Base-by-base conservation (phyloP, 2,797 vertebrate genomes). In the Peromyscus eremicus region DNA sequence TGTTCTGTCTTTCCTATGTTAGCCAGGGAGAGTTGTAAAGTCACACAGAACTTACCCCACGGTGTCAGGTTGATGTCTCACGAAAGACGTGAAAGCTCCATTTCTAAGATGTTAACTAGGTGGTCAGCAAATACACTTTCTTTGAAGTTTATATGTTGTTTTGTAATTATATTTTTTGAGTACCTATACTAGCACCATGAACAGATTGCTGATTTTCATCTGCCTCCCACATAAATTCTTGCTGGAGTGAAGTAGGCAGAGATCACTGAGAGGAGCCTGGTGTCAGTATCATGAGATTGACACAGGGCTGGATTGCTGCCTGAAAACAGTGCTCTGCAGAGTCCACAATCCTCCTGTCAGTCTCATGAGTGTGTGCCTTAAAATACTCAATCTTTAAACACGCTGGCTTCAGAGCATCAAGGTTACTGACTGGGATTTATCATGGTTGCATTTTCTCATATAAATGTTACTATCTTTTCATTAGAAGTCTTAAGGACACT, bases 281-380 rank as follows among this genome's bases (percentile, higher is more conserved):
- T 71, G 34, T 79, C 46, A n/a, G 21, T 52, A 34, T 14, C 82
- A 91, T 25, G 6, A 34, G 89, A 71, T 64, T 77, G 34, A 83
- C 81, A 14, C 6, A 70, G 49, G 60, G 68, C 6, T 88, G 79
- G 25, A 25, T 27, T 11, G 2, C 71, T 12, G 52, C 57, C 76
- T 95, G 89, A 79, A 83, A 68, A 73, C 83, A 77, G 32, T 66
- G 34, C 49, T 80, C 82, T 73, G n/a, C 83, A 52, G 80, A 94
- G 82, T 49, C 40, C 0, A 2, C 32, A 43, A 46, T 13, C 82
- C 60, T 94, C 68, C 43, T 46, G 60, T 60, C 66, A 43, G 0
- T 86, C 34, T 91, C 6, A 62, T 76, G 64, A 55, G 84, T 13
- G 1, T 84, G 62, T 8, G 17, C 62, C 82, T 49, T 84, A 34